These are phyloP conservation scores for Dynastes hyllus DNA, from an alignment of 2,888 invertebrate genomes.

Conservation along the genomic window DNA sequence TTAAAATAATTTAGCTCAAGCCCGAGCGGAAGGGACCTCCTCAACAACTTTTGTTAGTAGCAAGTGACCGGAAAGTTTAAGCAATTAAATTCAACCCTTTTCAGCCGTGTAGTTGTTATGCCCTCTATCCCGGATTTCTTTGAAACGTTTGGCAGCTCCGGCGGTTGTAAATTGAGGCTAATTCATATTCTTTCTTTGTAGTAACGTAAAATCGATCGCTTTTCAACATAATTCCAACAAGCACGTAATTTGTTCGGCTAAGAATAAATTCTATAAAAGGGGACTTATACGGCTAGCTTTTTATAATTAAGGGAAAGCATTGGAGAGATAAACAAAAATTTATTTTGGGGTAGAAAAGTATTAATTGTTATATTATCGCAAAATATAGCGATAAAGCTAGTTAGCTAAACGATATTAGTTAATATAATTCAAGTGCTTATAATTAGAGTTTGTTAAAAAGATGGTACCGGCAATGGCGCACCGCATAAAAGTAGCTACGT, in stretches of 20 bases:
- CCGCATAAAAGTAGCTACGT: too few relatives aligned
- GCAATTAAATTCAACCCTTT: constrained; percentile 56
- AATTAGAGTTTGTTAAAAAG: too few relatives aligned
- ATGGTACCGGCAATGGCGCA: too few relatives aligned
- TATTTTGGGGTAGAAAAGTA: too few relatives aligned
- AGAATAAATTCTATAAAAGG: too few relatives aligned
- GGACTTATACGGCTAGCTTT: too few relatives aligned
- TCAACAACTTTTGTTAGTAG: constrained; percentile 50
- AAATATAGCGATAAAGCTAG: too few relatives aligned
- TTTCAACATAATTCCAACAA: neutral
- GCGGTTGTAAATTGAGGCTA: constrained; percentile 31
- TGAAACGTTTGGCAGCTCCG: constrained; percentile 39
- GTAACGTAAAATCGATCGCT: neutral
- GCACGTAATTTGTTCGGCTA: neutral
- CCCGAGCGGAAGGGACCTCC: constrained; percentile 30
- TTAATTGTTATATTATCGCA: too few relatives aligned
- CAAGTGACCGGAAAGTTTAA: constrained; percentile 58
- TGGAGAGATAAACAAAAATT: too few relatives aligned
- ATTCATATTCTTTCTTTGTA: constrained; percentile 26
- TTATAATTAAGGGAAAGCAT: too few relatives aligned
- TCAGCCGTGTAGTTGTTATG: constrained; percentile 38
- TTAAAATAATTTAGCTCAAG: constrained; percentile 47
- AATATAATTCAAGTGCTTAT: too few relatives aligned
- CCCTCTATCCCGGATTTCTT: constrained; percentile 39
- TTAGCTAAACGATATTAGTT: too few relatives aligned